phyloP scores from a whole-genome alignment of 1,140 invertebrate genomes.

The Eumaeus atala region DNA sequence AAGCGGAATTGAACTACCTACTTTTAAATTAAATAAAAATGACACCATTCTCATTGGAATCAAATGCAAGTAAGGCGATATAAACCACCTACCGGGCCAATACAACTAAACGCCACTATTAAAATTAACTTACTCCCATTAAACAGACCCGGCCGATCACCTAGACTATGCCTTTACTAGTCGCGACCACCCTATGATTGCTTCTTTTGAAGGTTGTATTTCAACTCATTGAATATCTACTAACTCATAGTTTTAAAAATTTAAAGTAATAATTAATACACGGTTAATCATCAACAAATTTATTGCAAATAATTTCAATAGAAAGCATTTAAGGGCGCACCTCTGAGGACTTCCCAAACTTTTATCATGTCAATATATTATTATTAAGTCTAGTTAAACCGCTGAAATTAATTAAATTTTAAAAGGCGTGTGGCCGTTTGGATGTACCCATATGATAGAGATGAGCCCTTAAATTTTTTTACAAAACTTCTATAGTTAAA shows the following conservation, averaged over 20 bases:
- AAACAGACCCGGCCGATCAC: too few relatives aligned
- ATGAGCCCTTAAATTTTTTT: conserved; percentile 47
- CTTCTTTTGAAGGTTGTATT: too few relatives aligned
- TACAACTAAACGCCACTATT: too few relatives aligned
- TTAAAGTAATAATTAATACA: conserved; percentile 27
- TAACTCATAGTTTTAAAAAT: conserved; percentile 1
- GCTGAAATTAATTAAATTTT: background rate
- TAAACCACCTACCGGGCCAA: too few relatives aligned
- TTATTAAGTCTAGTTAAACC: conserved; percentile 3
- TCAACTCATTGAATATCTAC: conserved; percentile 4
- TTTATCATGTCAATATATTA: too few relatives aligned
- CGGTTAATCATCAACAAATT: conserved; percentile 54
- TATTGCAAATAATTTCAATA: conserved; percentile 58
- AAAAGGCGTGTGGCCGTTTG: conserved; percentile 15
- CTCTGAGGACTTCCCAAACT: conserved; percentile 21
- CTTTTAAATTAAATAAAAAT: too few relatives aligned
- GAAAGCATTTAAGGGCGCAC: conserved; percentile 50
- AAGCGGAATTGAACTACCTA: too few relatives aligned
- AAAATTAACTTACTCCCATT: too few relatives aligned
- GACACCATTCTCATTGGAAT: too few relatives aligned
- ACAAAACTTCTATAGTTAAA: conserved; percentile 23
- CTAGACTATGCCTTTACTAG: background rate
- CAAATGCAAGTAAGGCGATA: too few relatives aligned
- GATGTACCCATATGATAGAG: conserved; percentile 20
- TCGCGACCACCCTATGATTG: background rate